phyloP scores from a whole-genome alignment of 2,113 vertebrate genomes.

The Sylvilagus bachmani region DNA sequence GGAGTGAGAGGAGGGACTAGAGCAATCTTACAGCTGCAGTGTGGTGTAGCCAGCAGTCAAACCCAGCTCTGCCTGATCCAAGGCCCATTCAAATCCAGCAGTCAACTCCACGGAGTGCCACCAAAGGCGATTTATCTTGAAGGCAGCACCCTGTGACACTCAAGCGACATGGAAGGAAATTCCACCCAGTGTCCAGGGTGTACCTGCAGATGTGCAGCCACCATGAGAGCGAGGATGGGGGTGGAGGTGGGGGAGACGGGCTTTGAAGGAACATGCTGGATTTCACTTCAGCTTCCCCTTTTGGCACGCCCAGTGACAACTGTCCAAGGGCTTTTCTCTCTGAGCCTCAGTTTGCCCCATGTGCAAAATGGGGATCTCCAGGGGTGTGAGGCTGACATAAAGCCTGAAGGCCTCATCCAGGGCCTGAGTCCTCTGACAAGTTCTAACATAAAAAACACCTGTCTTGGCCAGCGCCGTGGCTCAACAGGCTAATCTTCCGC shows the following conservation, averaged over 20 bases:
- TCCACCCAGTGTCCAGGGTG: background rate
- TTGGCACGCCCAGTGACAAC: background rate
- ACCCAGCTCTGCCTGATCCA: background rate
- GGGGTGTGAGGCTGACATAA: background rate
- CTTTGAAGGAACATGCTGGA: background rate
- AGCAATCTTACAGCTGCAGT: background rate
- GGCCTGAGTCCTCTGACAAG: background rate
- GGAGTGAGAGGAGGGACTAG: background rate
- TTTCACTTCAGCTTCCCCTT: background rate
- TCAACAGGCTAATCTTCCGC: too few species aligned
- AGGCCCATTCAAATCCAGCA: background rate
- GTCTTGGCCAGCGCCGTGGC: too few species aligned
- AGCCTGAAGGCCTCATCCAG: background rate
- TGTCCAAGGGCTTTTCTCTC: background rate
- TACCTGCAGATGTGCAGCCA: background rate
- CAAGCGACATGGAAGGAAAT: background rate
- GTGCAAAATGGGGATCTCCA: background rate
- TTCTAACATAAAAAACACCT: background rate
- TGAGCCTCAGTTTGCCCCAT: background rate
- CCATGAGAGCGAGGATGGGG: accelerated
- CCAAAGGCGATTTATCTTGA: background rate
- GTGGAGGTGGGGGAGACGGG: background rate
- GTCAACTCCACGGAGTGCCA: background rate
- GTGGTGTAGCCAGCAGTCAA: too few species aligned
- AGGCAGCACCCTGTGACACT: background rate